A percentile compares a stretch with the other conserved stretches of the same genome.
Evolutionary conservation across 2,888 invertebrate genomes (phyloP).

Genomic region (Limnephilus lunatus): DNA sequence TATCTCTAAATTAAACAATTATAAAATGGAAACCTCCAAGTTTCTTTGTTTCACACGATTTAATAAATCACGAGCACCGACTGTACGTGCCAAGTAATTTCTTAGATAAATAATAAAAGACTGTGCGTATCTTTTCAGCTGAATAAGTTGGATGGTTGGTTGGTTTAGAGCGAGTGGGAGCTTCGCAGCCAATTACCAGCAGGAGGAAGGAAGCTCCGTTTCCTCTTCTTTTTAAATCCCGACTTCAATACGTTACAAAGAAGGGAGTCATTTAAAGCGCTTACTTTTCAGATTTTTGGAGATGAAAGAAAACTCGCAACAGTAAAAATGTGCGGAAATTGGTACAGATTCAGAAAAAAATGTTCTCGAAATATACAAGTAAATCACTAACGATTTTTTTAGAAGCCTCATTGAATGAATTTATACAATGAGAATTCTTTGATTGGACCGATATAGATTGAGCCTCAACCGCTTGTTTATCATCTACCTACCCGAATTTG

Average conservation of each 20-base stretch:
- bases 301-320: conserved; percentile 40
- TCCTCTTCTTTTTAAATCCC: conserved; percentile 52
- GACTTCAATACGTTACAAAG: conserved; percentile 51
- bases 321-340: conserved; percentile 37
- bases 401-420: background rate
- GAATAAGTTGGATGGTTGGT: background rate
- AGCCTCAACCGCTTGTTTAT: background rate
- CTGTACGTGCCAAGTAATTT: conserved; percentile 2
- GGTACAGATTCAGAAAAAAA: background rate
- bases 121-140: conserved; percentile 31
- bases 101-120: conserved; percentile 32
- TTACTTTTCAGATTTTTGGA: conserved; percentile 31
- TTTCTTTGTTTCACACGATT: background rate
- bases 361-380: background rate
- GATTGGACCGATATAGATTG: background rate
- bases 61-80: background rate
- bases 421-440: background rate
- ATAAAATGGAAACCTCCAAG: background rate
- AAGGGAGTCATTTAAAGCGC: conserved; percentile 37
- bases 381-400: background rate
- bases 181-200: conserved; percentile 58
- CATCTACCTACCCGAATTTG: background rate
- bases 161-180: conserved; percentile 38
- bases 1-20: background rate
- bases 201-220: conserved; percentile 50